Conservation (phyloP, 2,888 invertebrate species). For the Pterostichus madidus region DNA sequence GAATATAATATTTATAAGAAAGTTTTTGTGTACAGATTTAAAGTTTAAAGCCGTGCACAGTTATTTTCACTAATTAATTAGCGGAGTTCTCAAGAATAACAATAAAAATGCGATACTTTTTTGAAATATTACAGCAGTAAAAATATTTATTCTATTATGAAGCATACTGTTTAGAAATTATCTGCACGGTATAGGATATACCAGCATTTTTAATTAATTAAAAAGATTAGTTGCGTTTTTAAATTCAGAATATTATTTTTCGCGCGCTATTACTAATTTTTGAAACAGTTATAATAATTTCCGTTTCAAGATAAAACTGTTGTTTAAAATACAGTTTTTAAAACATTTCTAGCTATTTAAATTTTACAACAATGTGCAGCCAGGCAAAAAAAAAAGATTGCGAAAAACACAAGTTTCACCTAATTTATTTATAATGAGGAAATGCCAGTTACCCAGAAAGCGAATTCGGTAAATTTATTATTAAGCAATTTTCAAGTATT, state of each 20-base stretch:
- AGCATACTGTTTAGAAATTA: constrained; percentile 9
- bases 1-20: constrained; percentile 12
- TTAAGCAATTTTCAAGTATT: neutral
- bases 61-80: constrained; percentile 46
- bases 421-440: constrained; percentile 50
- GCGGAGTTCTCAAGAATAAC: constrained; percentile 4
- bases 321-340: constrained; percentile 40
- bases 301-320: constrained; percentile 28
- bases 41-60: neutral
- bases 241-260: neutral
- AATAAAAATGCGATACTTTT: constrained; percentile 4
- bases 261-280: neutral
- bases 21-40: neutral
- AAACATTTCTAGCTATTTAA: constrained; percentile 36
- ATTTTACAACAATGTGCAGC: constrained; percentile 49
- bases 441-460: constrained; percentile 32
- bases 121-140: neutral
- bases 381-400: constrained; percentile 38
- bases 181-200: neutral
- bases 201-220: constrained; percentile 10
- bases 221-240: neutral
- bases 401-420: constrained; percentile 51
- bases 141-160: constrained; percentile 19
- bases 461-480: constrained; percentile 6
- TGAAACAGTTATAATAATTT: constrained; percentile 30